These are phyloP conservation scores for Plagiodera versicolora DNA, from an alignment of 2,888 invertebrate species.

Conservation along the genomic window DNA sequence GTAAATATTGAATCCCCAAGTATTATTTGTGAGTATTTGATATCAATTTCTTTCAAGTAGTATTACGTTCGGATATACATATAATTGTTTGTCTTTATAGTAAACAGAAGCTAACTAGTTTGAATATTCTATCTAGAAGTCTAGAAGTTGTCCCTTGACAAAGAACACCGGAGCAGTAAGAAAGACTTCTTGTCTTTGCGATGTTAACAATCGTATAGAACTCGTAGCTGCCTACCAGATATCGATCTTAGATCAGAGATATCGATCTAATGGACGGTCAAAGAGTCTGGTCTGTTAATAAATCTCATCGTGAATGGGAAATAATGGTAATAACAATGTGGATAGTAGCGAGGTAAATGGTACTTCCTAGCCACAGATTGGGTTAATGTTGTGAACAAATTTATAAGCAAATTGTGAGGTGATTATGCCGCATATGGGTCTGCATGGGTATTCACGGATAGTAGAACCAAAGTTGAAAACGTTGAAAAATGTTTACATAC, in stretches of 20 bases:
- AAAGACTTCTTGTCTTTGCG: constrained; percentile 7
- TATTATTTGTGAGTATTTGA: too few relatives aligned
- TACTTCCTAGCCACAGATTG: constrained; percentile 16
- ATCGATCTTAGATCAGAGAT: constrained; percentile 48
- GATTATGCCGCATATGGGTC: constrained; percentile 9
- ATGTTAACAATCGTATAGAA: constrained; percentile 43
- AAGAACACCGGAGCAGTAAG: background rate
- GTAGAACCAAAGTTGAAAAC: background rate
- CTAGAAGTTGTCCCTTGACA: constrained; percentile 2
- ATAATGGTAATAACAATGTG: constrained; percentile 29
- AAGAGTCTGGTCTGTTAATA: constrained; percentile 30
- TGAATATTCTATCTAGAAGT: background rate
- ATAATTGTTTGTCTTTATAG: too few relatives aligned
- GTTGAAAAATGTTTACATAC: background rate
- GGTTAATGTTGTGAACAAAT: constrained; percentile 38
- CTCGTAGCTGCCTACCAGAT: constrained; percentile 41
- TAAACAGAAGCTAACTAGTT: background rate
- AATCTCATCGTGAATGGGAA: constrained; percentile 32
- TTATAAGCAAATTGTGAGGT: constrained; percentile 47
- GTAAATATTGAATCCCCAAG: too few relatives aligned
- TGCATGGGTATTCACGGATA: constrained; percentile 3
- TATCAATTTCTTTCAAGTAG: too few relatives aligned
- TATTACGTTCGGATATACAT: too few relatives aligned
- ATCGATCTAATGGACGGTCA: constrained; percentile 50
- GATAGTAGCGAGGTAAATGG: constrained; percentile 10